A percentile compares a stretch with the other conserved stretches of the same genome.
Evolutionary conservation across 2,797 vertebrate species (phyloP).

Genomic region (Gephyroberyx darwinii): DNA sequence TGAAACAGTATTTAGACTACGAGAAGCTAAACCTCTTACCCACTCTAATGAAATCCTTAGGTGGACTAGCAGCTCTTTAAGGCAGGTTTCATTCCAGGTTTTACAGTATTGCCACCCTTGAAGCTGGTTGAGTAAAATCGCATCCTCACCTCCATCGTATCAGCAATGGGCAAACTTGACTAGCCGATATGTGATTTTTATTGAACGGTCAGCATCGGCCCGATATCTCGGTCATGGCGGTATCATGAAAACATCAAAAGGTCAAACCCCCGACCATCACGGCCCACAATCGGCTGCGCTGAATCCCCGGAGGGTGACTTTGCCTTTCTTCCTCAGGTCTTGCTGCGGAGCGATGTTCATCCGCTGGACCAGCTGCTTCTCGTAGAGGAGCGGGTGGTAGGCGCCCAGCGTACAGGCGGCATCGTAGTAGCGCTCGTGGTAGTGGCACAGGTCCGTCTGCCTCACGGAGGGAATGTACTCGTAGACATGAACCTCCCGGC

Average conservation of each 20-base stretch:
- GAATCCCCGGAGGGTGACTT: constrained; percentile 85
- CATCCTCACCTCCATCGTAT: too few species aligned
- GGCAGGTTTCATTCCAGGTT: too few species aligned
- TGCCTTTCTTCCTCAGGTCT: constrained; percentile 84
- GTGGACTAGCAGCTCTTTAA: too few species aligned
- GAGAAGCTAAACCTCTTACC: too few species aligned
- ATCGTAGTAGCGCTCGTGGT: constrained; percentile 83
- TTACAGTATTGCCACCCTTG: too few species aligned
- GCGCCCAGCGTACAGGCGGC: constrained; percentile 87
- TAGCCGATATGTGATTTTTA: too few species aligned
- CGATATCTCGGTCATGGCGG: too few species aligned
- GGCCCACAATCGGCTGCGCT: constrained; percentile 74
- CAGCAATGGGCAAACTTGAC: too few species aligned
- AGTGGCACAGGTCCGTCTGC: constrained; percentile 87
- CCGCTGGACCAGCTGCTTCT: constrained; percentile 86
- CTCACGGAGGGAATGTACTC: constrained; percentile 88
- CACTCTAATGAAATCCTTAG: too few species aligned
- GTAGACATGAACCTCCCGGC: constrained; percentile 84
- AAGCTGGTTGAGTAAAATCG: too few species aligned
- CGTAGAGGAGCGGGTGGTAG: constrained; percentile 87
- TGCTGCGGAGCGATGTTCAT: constrained; percentile 81
- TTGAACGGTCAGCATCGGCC: too few species aligned
- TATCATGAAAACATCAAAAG: neutral
- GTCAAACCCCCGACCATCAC: constrained; percentile 8
- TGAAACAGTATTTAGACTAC: too few species aligned